These are phyloP conservation scores for Eriosoma lanigerum DNA, from an alignment of 1,140 invertebrate genomes.

Conservation along the genomic window DNA sequence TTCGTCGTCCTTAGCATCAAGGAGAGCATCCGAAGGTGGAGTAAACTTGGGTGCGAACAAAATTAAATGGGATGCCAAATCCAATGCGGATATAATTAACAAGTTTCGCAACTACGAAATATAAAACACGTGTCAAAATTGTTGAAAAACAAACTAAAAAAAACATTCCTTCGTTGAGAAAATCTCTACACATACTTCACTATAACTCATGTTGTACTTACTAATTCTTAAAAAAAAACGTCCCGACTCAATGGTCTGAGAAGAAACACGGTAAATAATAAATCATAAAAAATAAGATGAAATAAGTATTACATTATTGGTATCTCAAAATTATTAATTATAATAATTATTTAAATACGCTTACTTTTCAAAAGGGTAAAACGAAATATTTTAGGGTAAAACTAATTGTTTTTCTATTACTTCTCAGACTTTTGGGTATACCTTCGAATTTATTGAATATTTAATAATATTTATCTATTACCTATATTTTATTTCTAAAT, in stretches of 20 bases:
- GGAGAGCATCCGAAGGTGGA: constrained; percentile 77
- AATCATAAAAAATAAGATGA: not conserved
- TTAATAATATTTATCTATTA: not conserved
- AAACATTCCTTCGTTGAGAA: constrained; percentile 32
- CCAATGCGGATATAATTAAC: constrained; percentile 77
- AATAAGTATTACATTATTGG: not conserved
- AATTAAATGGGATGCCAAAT: constrained; percentile 69
- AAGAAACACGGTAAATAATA: constrained; percentile 16
- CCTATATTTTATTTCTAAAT: not conserved
- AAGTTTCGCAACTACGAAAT: constrained; percentile 95
- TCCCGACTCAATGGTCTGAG: constrained; percentile 2
- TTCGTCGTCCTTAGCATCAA: constrained; percentile 63
- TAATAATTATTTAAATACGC: not conserved
- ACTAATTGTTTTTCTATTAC: not conserved
- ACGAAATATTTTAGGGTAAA: constrained; percentile 27
- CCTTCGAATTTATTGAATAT: constrained; percentile 12
- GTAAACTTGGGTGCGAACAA: constrained; percentile 73
- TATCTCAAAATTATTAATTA: not conserved
- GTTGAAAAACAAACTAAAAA: not conserved
- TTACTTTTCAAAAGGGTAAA: constrained; percentile 25
- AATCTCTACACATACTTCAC: not conserved
- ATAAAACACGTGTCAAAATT: constrained; percentile 62
- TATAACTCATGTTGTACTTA: not conserved
- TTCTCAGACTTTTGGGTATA: constrained; percentile 36
- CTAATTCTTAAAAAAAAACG: not conserved